Evolutionary conservation across 2,797 vertebrate genomes (phyloP).

Genomic region (Heterohyrax brucei): DNA sequence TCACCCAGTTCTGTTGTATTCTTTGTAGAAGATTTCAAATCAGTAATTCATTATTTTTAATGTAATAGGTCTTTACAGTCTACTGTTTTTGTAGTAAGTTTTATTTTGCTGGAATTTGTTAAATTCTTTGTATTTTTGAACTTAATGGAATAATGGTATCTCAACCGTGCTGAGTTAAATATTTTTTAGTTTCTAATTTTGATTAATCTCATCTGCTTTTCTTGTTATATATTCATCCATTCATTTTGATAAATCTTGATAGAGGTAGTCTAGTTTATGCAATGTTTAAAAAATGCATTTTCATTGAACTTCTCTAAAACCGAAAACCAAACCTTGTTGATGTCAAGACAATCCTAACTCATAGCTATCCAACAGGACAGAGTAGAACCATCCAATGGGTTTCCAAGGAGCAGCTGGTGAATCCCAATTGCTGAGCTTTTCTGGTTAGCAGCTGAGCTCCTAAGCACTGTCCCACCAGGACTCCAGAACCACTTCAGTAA

Average conservation of each 20-base stretch:
- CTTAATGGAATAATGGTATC: neutral
- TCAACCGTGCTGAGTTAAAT: neutral
- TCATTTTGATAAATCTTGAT: neutral
- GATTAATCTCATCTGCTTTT: neutral
- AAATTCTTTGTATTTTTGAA: neutral
- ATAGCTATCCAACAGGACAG: no score
- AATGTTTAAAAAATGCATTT: neutral
- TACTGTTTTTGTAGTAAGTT: neutral
- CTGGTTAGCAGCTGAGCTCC: no score
- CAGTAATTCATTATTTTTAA: neutral
- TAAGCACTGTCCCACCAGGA: no score
- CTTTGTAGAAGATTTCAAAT: constrained; percentile 13
- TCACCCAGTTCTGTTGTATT: neutral
- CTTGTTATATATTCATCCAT: neutral
- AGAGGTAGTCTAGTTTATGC: neutral
- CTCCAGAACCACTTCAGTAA: neutral
- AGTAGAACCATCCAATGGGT: no score
- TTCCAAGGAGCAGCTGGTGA: no score
- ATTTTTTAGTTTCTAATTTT: constrained; percentile 15
- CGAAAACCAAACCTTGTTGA: no score
- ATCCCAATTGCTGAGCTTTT: no score
- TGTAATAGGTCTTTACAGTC: neutral
- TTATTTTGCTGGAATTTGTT: neutral
- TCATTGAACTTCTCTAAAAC: neutral
- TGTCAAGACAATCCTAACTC: no score